Evolutionary conservation across 2,797 vertebrate species (phyloP).

Genomic region (Gambusia yucatana): DNA sequence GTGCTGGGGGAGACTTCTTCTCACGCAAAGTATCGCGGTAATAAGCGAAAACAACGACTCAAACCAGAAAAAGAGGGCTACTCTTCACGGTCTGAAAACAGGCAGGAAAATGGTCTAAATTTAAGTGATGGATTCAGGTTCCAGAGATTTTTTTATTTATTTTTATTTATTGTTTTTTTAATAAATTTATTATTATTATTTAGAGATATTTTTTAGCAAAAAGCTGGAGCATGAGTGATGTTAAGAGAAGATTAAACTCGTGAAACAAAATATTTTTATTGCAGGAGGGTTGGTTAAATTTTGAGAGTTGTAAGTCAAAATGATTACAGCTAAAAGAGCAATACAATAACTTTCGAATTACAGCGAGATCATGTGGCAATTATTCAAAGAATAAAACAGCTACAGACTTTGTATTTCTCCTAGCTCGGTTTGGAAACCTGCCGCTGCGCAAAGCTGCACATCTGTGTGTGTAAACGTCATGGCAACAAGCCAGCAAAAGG

Average conservation of each 20-base stretch:
- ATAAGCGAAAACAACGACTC: constrained; percentile 6
- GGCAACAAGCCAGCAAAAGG: too few species aligned
- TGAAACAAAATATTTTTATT: constrained; percentile 4
- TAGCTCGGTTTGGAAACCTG: too few species aligned
- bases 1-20: neutral
- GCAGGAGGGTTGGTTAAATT: neutral
- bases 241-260: neutral
- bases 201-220: neutral
- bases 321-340: neutral
- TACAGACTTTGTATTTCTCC: too few species aligned
- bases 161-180: too few species aligned
- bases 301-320: neutral
- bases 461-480: too few species aligned
- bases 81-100: neutral
- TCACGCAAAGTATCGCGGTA: constrained; percentile 10
- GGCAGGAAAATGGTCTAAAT: neutral
- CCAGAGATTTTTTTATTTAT: neutral
- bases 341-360: neutral
- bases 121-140: neutral
- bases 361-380: too few species aligned
- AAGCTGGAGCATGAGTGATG: neutral
- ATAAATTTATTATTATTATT: too few species aligned
- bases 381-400: neutral
- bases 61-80: neutral
- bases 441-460: too few species aligned